Evolutionary conservation across 2,113 vertebrate species (phyloP).

Genomic region (Ictalurus furcatus): DNA sequence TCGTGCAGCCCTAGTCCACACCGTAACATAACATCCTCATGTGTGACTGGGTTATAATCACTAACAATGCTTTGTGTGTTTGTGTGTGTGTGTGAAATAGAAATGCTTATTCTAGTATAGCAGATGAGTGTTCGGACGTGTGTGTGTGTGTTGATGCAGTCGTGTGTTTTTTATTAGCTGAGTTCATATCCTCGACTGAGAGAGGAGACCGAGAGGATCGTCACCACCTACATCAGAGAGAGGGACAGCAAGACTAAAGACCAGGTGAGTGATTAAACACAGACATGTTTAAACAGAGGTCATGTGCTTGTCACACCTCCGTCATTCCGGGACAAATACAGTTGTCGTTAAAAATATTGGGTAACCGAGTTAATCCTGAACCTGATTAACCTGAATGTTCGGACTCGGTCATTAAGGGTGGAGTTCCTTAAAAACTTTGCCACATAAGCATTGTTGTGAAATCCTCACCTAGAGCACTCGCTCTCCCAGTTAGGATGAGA

Average conservation of each 20-base stretch:
- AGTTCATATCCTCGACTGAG: conserved; percentile 86
- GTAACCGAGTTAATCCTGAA: not conserved
- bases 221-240: conserved; percentile 90
- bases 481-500: no score
- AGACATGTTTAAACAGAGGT: not conserved
- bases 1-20: not conserved
- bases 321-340: not conserved
- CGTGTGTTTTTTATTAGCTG: conserved; percentile 71
- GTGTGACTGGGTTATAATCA: not conserved
- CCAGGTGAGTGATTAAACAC: conserved; percentile 74
- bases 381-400: not conserved
- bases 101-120: not conserved
- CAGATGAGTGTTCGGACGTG: not conserved
- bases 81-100: not conserved
- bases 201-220: conserved; percentile 93
- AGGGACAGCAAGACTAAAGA: conserved; percentile 92
- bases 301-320: not conserved
- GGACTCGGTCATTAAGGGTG: not conserved
- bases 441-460: not conserved
- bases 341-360: not conserved
- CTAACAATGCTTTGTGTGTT: not conserved
- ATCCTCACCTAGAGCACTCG: not conserved
- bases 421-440: not conserved
- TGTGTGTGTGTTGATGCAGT: conserved; percentile 15
- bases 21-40: not conserved